These are phyloP conservation scores for Cheilosia soror DNA, from an alignment of 2,888 invertebrate genomes.

Conservation along the genomic window DNA sequence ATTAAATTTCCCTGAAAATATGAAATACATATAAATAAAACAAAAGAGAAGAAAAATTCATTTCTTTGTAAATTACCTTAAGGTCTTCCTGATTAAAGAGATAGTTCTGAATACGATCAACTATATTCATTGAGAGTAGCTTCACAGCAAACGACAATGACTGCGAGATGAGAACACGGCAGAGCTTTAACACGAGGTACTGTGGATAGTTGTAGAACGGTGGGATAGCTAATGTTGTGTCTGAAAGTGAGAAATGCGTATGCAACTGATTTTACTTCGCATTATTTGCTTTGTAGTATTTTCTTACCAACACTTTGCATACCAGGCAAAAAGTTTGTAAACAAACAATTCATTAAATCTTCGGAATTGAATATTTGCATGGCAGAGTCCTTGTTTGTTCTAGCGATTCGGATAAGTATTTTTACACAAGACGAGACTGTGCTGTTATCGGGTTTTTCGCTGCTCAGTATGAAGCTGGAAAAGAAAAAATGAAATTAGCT, in stretches of 20 bases:
- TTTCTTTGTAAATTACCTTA: slow-evolving; percentile 77
- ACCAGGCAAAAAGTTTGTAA: slow-evolving; percentile 85
- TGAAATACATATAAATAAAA: slow-evolving; percentile 38
- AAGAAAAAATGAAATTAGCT: slow-evolving; percentile 66
- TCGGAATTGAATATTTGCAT: slow-evolving; percentile 87
- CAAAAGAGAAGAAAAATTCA: background rate
- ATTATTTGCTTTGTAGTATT: slow-evolving; percentile 80
- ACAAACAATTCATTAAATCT: slow-evolving; percentile 87
- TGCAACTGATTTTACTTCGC: background rate
- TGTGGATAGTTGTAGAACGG: slow-evolving; percentile 88
- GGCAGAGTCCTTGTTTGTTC: slow-evolving; percentile 90
- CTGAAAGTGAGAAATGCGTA: slow-evolving; percentile 48
- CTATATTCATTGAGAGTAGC: slow-evolving; percentile 77
- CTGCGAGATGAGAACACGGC: slow-evolving; percentile 89
- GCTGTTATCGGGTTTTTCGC: slow-evolving; percentile 88
- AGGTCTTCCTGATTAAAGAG: slow-evolving; percentile 80
- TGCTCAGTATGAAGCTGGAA: slow-evolving; percentile 90
- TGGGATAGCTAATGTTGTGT: slow-evolving; percentile 70
- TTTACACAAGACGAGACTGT: slow-evolving; percentile 90
- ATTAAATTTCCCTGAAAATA: slow-evolving; percentile 80
- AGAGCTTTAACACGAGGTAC: slow-evolving; percentile 88
- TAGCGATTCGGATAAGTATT: slow-evolving; percentile 90
- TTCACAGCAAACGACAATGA: slow-evolving; percentile 79
- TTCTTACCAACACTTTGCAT: slow-evolving; percentile 78
- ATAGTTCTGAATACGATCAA: slow-evolving; percentile 80